phyloP scores from a whole-genome alignment of 2,113 vertebrate genomes.

The Lampris megalopsis region DNA sequence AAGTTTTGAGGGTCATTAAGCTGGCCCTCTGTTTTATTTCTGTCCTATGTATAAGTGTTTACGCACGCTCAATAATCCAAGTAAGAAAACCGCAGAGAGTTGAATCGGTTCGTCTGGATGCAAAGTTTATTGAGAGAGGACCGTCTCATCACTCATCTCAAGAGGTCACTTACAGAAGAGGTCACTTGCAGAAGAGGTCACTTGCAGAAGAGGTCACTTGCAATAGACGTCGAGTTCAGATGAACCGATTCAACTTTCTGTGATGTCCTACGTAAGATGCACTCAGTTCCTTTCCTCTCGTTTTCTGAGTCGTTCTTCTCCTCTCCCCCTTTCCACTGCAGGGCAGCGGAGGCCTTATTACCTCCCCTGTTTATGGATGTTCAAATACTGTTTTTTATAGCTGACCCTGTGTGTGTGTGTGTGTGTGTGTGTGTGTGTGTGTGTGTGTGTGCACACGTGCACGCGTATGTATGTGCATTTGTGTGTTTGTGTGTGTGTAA shows the following conservation, averaged over 20 bases:
- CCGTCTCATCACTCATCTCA: no score
- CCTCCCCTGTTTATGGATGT: conserved; percentile 18
- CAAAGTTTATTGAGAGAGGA: no score
- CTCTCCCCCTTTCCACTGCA: not conserved
- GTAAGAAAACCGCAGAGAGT: no score
- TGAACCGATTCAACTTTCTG: no score
- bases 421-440: not conserved
- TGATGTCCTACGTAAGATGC: conserved; percentile 3
- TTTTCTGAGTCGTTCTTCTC: conserved; percentile 46
- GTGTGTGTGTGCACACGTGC: no score
- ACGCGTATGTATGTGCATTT: no score
- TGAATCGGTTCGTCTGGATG: no score
- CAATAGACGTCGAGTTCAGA: no score
- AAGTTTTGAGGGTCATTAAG: conserved; percentile 45
- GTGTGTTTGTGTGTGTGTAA: conserved; percentile 5
- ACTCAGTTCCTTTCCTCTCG: conserved; percentile 31
- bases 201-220: no score
- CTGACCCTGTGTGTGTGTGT: not conserved
- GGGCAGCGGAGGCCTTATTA: conserved; percentile 17
- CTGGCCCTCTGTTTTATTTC: conserved; percentile 40
- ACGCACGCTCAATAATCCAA: no score
- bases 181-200: no score
- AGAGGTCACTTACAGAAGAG: no score
- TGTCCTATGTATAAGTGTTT: conserved; percentile 4
- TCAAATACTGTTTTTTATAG: not conserved